These are phyloP conservation scores for Anas capensis DNA, from an alignment of 2,797 vertebrate species.

Conservation along the genomic window DNA sequence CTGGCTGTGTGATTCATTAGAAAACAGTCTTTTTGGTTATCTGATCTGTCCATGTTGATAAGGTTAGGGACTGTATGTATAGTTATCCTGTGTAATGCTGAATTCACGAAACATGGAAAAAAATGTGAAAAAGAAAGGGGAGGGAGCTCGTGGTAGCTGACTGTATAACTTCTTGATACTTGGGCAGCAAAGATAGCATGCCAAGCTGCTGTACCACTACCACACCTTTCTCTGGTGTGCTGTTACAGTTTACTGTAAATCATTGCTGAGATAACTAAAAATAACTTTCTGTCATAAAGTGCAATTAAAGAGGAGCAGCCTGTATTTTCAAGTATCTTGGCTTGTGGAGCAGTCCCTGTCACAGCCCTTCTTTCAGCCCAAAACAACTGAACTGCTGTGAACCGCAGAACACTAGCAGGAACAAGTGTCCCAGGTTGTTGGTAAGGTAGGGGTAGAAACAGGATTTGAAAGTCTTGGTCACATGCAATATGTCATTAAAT, in stretches of 20 bases:
- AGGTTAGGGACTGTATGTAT: background rate
- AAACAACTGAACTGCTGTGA: background rate
- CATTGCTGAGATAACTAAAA: background rate
- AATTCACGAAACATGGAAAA: background rate
- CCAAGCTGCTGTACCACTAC: background rate
- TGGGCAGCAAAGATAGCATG: background rate
- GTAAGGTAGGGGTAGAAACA: background rate
- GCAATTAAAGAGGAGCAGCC: background rate
- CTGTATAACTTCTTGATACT: background rate
- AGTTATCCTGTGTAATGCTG: background rate
- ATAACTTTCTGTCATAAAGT: background rate
- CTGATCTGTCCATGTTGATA: background rate
- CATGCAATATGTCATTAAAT: background rate
- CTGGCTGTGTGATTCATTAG: background rate
- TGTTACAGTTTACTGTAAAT: background rate
- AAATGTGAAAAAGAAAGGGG: background rate
- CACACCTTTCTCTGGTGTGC: background rate
- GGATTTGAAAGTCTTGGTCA: background rate
- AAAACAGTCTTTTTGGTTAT: background rate
- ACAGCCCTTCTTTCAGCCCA: background rate
- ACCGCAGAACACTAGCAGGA: background rate
- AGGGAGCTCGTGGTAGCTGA: background rate
- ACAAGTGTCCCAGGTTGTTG: background rate
- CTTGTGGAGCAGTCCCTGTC: background rate
- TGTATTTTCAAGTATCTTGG: fast-evolving